Conservation (phyloP, 1,140 invertebrate genomes). For the Drosophila subpulchrella region DNA sequence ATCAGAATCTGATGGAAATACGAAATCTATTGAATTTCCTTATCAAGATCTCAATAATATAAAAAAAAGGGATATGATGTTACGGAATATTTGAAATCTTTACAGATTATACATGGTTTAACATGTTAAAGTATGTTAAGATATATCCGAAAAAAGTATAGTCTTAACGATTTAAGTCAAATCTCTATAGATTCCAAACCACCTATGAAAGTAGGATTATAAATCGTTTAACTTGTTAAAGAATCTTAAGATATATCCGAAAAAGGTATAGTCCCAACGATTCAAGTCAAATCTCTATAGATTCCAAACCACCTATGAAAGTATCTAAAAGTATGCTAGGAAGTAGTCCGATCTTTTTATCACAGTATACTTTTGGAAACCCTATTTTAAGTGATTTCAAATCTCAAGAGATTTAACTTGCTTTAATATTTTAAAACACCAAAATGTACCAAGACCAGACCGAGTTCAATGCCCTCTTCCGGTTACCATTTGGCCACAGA, state of each 20-base stretch:
- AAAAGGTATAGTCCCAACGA: too few species aligned
- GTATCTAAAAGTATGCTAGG: background rate
- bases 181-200: background rate
- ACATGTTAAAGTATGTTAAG: too few species aligned
- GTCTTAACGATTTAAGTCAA: too few species aligned
- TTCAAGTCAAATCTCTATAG: too few species aligned
- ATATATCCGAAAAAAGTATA: too few species aligned
- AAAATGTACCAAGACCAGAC: background rate
- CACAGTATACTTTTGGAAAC: background rate
- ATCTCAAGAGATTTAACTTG: background rate
- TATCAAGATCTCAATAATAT: too few species aligned
- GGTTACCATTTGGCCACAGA: background rate
- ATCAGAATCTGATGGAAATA: background rate
- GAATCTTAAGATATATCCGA: too few species aligned
- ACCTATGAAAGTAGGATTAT: background rate
- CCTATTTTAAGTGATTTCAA: background rate
- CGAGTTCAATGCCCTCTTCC: constrained; percentile 5
- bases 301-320: background rate
- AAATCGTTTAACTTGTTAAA: too few species aligned
- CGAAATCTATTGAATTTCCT: too few species aligned
- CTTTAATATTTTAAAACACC: too few species aligned
- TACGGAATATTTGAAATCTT: background rate
- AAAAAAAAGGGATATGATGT: too few species aligned
- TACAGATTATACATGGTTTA: too few species aligned
- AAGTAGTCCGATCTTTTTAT: background rate